Evolutionary conservation across 2,797 vertebrate species (phyloP), one percentile per base, ranked within the genome.

Genomic region (Brachymystax lenok): DNA sequence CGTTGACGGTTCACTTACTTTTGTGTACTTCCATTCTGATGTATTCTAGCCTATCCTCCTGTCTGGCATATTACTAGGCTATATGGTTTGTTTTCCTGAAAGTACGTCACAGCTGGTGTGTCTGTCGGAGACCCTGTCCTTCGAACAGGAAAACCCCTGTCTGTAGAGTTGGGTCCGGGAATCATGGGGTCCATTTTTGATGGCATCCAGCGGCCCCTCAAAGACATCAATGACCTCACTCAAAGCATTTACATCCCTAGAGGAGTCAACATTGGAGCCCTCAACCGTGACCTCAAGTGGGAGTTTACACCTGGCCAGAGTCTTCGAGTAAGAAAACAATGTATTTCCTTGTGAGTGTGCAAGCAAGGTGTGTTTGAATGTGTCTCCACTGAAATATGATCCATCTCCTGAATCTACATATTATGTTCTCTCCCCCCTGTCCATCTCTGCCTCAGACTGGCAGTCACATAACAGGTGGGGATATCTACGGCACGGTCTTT

Each of bases 131-230:
- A 99, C 86, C 98, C 98, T 28, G 98, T 99, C 27, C 96, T 99
- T 8, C 96, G 98, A 12, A 99, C 98, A 8, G 98, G 98, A 70
- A 99, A 99, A 84, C 98, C 98, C 0, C 94, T 99, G 0, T 99
- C 98, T 0, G 98, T 99, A n/a, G 98, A 99, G 83, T 89, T 99
- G 52, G 98, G 98, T 4, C 98, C 98, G 3, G 98, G 98, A 77
- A 97, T 98, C 86, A 99, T 99, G 98, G 97, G 97, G 84, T 97
- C 98, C 83, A 99, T 99, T 90, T 99, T 99, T 95, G 98, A 99
- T 73, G 98, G 98, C 83, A 99, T 99, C 88, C 98, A 99, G 88
- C 96, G 98, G 79, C 98, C 98, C 17, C 93, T 99, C 1, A 96
- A 96, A 0, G 97, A 99, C 87, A 99, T 99, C 91, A 98, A 97